phyloP scores from a whole-genome alignment of 2,113 vertebrate genomes.

The Hemicordylus capensis region DNA sequence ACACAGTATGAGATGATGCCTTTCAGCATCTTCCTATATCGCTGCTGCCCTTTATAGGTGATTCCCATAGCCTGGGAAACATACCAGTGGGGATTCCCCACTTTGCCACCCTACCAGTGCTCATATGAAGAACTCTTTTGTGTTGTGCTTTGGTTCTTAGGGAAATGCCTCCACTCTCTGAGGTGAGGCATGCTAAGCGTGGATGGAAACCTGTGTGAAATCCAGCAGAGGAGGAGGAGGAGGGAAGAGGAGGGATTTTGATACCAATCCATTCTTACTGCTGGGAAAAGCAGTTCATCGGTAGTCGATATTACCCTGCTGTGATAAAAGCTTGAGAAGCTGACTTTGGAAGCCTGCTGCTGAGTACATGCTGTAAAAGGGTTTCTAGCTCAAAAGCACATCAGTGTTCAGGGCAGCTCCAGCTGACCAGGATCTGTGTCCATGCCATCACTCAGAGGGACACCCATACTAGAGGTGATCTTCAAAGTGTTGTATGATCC shows the following conservation, averaged over 20 bases:
- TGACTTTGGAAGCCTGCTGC: constrained; percentile 54
- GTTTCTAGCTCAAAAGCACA: constrained; percentile 36
- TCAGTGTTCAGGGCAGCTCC: constrained; percentile 33
- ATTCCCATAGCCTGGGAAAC: no score
- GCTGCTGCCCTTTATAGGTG: no score
- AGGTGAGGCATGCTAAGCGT: accelerated
- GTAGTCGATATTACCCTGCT: constrained; percentile 54
- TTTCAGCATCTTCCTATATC: no score
- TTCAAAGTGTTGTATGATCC: background rate
- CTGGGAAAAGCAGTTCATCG: constrained; percentile 37
- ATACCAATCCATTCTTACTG: constrained; percentile 36
- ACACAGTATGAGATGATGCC: no score
- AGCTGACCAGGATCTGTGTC: constrained; percentile 28
- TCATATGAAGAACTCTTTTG: no score
- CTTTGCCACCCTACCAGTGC: accelerated
- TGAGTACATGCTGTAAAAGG: constrained; percentile 34
- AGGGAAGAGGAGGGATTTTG: constrained; percentile 25
- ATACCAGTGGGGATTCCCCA: no score
- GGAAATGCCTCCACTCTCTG: background rate
- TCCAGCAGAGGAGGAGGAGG: background rate
- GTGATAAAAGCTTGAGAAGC: constrained; percentile 69
- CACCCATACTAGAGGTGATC: constrained; percentile 13
- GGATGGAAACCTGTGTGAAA: constrained; percentile 18
- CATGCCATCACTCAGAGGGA: constrained; percentile 10
- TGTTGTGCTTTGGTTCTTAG: accelerated